Evolutionary conservation across 2,888 invertebrate genomes (phyloP).

Genomic region (Crematogaster levior): DNA sequence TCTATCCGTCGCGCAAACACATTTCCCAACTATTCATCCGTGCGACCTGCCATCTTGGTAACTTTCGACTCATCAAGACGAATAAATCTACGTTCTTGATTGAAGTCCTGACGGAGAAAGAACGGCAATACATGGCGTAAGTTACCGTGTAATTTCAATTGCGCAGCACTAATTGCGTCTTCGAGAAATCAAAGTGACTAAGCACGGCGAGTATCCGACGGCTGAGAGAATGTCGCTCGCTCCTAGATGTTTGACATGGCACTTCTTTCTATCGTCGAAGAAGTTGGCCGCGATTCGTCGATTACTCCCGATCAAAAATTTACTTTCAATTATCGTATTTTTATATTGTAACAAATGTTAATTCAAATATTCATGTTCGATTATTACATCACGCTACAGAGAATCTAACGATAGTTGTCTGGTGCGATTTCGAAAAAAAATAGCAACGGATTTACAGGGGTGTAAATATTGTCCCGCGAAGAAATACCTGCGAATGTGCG

Average conservation of each 20-base stretch:
- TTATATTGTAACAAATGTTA: neutral
- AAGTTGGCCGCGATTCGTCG: neutral
- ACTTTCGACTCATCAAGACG: neutral
- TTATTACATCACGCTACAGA: neutral
- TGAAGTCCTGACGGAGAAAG: neutral
- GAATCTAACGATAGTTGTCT: conserved; percentile 16
- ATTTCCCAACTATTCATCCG: neutral
- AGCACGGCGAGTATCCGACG: conserved; percentile 61
- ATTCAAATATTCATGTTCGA: conserved; percentile 3
- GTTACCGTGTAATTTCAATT: conserved; percentile 31
- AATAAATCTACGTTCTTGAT: conserved; percentile 8
- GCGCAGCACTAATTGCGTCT: conserved; percentile 28
- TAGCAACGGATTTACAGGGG: conserved; percentile 51
- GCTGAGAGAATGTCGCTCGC: conserved; percentile 29
- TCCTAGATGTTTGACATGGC: neutral
- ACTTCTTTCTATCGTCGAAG: neutral
- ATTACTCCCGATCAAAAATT: conserved; percentile 46
- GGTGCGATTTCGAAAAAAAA: conserved; percentile 57
- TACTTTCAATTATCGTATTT: neutral
- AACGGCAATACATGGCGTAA: neutral
- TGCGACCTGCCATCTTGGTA: neutral
- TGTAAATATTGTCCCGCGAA: conserved; percentile 22
- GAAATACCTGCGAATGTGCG: conserved; percentile 31
- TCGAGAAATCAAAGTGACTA: conserved; percentile 16
- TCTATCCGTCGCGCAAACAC: neutral